phyloP scores from a whole-genome alignment of 2,797 vertebrate genomes.

The Myotis myotis region DNA sequence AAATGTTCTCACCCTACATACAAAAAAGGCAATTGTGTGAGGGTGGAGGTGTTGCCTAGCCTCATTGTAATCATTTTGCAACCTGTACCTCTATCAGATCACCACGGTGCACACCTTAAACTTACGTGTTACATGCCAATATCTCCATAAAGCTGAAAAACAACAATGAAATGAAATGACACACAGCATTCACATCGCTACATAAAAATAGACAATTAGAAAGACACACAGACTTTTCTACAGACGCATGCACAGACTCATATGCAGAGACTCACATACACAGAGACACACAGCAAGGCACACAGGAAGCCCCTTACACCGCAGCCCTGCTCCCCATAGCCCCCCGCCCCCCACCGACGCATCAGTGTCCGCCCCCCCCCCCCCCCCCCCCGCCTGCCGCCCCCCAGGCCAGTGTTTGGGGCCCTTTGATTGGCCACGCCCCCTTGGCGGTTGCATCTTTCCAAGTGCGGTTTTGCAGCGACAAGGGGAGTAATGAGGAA shows the following conservation, averaged over 20 bases:
- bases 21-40: neutral
- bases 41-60: no score
- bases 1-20: neutral
- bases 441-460: constrained; percentile 49
- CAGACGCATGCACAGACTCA: fast-evolving
- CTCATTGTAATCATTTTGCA: no score
- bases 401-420: neutral
- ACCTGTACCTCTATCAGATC: neutral
- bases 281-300: neutral
- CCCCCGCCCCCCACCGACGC: neutral
- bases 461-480: constrained; percentile 64
- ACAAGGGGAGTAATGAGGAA: constrained; percentile 68
- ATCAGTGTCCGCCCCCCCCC: neutral
- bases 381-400: neutral
- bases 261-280: neutral
- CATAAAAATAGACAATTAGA: neutral
- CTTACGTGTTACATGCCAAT: fast-evolving
- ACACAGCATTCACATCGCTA: neutral
- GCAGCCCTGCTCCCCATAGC: no score
- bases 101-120: fast-evolving
- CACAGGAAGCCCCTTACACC: neutral
- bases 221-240: neutral
- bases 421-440: neutral
- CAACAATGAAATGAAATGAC: neutral
- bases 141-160: neutral